Conservation (phyloP, 2,888 invertebrate genomes). For the Oscheius sp. region DNA sequence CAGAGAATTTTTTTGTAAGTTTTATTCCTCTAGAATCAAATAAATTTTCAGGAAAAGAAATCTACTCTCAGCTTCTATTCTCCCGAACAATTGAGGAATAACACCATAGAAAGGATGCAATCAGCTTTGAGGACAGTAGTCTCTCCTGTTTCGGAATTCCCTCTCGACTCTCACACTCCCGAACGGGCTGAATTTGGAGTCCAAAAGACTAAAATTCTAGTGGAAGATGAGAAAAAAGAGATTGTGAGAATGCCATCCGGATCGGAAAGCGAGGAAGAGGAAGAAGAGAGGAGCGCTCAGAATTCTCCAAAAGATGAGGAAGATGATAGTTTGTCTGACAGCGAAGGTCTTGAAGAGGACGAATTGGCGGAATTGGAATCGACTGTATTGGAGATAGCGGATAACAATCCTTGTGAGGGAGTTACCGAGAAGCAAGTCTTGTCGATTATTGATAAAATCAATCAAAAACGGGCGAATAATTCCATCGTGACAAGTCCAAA, state of each 20-base stretch:
- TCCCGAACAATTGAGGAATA: constrained; percentile 21
- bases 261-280: constrained; percentile 35
- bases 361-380: constrained; percentile 43
- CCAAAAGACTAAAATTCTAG: constrained; percentile 2
- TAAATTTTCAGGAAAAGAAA: neutral
- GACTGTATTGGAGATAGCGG: constrained; percentile 33
- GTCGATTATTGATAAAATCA: constrained; percentile 33
- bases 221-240: constrained; percentile 25
- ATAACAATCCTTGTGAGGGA: constrained; percentile 24
- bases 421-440: constrained; percentile 26
- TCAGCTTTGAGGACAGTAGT: constrained; percentile 3
- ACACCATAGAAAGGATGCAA: constrained; percentile 8
- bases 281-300: constrained; percentile 6
- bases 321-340: constrained; percentile 34
- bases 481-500: neutral
- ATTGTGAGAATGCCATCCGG: constrained; percentile 10
- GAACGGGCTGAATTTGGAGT: constrained; percentile 34
- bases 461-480: constrained; percentile 15
- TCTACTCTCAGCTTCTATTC: constrained; percentile 22
- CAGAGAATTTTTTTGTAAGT: constrained; percentile 6
- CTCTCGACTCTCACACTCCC: constrained; percentile 6
- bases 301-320: constrained; percentile 10
- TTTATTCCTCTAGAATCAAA: neutral
- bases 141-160: constrained; percentile 20
- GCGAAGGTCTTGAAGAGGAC: constrained; percentile 35